phyloP scores from a whole-genome alignment of 2,113 vertebrate species.

The Andinoacara biseriatus region DNA sequence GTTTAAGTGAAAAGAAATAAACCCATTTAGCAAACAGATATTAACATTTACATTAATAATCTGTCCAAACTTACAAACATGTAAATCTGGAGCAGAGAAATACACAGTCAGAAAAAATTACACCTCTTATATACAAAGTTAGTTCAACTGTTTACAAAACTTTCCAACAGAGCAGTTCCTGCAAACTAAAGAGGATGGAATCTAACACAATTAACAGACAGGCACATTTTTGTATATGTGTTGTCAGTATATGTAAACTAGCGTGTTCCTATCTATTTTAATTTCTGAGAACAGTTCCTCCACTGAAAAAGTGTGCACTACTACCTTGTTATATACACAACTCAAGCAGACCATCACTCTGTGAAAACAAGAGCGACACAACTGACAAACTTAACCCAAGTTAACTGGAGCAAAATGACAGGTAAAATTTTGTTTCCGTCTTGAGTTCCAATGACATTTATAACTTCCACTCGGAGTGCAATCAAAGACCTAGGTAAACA shows the following conservation, averaged over 20 bases:
- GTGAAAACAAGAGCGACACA: constrained; percentile 43
- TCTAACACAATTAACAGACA: constrained; percentile 22
- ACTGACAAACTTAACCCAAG: constrained; percentile 37
- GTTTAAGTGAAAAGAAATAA: not conserved
- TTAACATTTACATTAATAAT: not conserved
- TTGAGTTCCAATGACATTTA: constrained; percentile 6
- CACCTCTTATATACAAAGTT: not conserved
- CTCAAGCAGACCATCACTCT: constrained; percentile 72
- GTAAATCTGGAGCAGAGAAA: not conserved
- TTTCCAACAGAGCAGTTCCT: constrained; percentile 5
- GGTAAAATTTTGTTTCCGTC: constrained; percentile 19
- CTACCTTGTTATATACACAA: constrained; percentile 19
- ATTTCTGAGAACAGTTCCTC: constrained; percentile 2
- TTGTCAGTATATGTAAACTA: not conserved
- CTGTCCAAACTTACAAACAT: not conserved
- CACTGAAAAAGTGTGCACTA: constrained; percentile 3
- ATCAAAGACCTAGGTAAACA: constrained; percentile 32
- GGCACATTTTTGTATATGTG: not conserved
- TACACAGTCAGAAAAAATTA: constrained; percentile 22
- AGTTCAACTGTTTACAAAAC: constrained; percentile 23
- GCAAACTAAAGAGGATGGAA: constrained; percentile 24
- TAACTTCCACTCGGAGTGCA: constrained; percentile 17
- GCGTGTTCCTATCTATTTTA: constrained; percentile 21
- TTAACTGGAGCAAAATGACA: constrained; percentile 21
- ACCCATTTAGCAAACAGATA: not conserved